Conservation (phyloP, 2,797 vertebrate genomes). For the Mico argentatus region DNA sequence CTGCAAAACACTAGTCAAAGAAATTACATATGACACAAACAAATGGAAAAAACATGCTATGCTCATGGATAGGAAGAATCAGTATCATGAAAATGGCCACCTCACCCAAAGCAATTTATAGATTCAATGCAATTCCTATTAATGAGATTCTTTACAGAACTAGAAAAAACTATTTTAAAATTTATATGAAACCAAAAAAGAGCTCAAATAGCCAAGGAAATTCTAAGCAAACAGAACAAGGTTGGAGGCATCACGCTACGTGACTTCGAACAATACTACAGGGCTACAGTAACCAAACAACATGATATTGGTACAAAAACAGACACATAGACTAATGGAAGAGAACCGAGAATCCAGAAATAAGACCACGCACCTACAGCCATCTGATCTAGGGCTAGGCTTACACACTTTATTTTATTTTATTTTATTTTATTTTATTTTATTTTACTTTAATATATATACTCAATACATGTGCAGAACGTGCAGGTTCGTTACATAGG, state of each 20-base stretch:
- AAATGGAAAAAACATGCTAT: background rate
- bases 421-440: background rate
- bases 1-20: background rate
- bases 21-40: background rate
- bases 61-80: background rate
- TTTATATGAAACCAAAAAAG: background rate
- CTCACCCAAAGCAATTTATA: background rate
- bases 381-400: background rate
- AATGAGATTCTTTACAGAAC: background rate
- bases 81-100: background rate
- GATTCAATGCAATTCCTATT: background rate
- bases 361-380: background rate
- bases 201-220: background rate
- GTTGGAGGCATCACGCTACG: background rate
- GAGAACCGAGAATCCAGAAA: background rate
- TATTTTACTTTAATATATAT: background rate
- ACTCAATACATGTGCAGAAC: background rate
- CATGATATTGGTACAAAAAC: background rate
- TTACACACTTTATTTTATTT: no score
- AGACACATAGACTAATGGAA: background rate
- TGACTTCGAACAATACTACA: background rate
- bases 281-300: background rate
- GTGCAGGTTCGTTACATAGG: background rate
- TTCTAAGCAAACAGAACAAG: background rate
- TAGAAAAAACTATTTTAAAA: background rate